A percentile compares a stretch with the other conserved stretches of the same genome.
phyloP scores from a whole-genome alignment of 2,888 invertebrate species.

The Nomada fabriciana region DNA sequence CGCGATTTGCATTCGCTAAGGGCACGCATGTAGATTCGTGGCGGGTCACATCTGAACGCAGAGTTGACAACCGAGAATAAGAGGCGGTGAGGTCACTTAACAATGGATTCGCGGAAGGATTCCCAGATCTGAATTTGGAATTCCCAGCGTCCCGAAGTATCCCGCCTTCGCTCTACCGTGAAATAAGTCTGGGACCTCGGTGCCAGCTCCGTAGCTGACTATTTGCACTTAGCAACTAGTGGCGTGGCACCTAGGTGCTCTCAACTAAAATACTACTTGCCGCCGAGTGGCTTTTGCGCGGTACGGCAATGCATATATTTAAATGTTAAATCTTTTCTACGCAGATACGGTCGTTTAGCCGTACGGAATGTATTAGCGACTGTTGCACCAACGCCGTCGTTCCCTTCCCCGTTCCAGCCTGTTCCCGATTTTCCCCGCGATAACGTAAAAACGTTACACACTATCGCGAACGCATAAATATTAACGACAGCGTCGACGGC shows the following conservation, averaged over 20 bases:
- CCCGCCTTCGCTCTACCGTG: slow-evolving; percentile 77
- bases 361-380: slow-evolving; percentile 20
- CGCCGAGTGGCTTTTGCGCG: slow-evolving; percentile 66
- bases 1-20: slow-evolving; percentile 61
- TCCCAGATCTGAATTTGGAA: slow-evolving; percentile 70
- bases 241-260: slow-evolving; percentile 77
- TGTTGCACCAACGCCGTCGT: background rate
- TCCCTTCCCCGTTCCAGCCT: background rate
- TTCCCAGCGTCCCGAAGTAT: slow-evolving; percentile 73
- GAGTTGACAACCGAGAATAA: slow-evolving; percentile 47
- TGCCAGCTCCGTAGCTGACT: slow-evolving; percentile 72
- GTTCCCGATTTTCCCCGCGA: background rate
- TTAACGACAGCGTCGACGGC: slow-evolving; percentile 1
- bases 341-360: slow-evolving; percentile 40
- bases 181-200: slow-evolving; percentile 78
- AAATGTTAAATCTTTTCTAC: slow-evolving; percentile 55
- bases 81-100: slow-evolving; percentile 56
- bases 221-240: slow-evolving; percentile 81
- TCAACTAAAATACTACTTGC: slow-evolving; percentile 73
- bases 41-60: slow-evolving; percentile 28
- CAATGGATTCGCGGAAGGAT: slow-evolving; percentile 66
- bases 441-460: background rate
- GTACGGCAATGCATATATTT: slow-evolving; percentile 57
- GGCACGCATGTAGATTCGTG: slow-evolving; percentile 18
- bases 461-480: slow-evolving; percentile 9